Evolutionary conservation across 2,888 invertebrate genomes (phyloP).

Genomic region (Habroteleia sp.): DNA sequence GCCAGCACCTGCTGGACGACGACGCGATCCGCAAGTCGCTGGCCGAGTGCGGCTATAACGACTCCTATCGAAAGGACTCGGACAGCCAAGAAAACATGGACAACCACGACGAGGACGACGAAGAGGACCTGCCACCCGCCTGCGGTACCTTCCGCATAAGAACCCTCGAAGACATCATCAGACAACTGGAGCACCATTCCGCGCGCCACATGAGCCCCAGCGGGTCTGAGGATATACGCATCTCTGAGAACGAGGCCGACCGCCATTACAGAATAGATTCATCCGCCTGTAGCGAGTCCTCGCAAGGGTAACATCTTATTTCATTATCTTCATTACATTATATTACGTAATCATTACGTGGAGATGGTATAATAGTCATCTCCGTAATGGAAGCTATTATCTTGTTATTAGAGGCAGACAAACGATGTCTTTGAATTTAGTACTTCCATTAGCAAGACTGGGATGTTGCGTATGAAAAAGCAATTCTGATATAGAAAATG

Average conservation of each 20-base stretch:
- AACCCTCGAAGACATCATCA: constrained; percentile 94
- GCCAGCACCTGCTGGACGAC: constrained; percentile 85
- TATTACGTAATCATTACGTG: too few relatives aligned
- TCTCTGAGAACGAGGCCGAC: constrained; percentile 94
- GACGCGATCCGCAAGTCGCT: constrained; percentile 87
- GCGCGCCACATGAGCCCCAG: constrained; percentile 94
- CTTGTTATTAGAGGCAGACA: too few relatives aligned
- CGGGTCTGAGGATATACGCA: constrained; percentile 93
- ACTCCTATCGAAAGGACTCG: constrained; percentile 84
- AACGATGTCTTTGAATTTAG: too few relatives aligned
- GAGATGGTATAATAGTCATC: too few relatives aligned
- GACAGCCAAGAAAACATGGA: constrained; percentile 88
- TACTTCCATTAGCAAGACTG: too few relatives aligned
- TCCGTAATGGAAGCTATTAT: too few relatives aligned
- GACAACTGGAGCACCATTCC: constrained; percentile 93
- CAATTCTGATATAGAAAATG: too few relatives aligned
- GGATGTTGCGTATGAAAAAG: too few relatives aligned
- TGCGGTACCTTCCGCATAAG: constrained; percentile 93
- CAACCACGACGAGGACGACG: constrained; percentile 84
- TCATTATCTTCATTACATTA: background rate
- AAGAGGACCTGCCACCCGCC: constrained; percentile 89
- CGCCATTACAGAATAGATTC: constrained; percentile 93
- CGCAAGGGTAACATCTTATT: constrained; percentile 85
- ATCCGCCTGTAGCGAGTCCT: constrained; percentile 87
- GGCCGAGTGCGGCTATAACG: constrained; percentile 85